Evolutionary conservation across 2,888 invertebrate species (phyloP).

Genomic region (Scaeva pyrastri): DNA sequence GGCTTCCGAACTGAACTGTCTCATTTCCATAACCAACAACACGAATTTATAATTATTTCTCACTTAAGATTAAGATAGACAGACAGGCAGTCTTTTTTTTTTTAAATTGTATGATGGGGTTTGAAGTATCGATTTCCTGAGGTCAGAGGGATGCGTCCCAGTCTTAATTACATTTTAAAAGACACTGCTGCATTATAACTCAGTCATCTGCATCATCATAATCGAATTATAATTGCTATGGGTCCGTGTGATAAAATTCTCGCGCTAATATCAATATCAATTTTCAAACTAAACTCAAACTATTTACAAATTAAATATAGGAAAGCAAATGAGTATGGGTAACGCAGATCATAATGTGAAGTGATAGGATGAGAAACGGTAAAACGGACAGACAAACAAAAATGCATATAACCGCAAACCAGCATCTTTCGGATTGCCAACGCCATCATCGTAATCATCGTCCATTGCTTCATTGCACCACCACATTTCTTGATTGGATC

Average conservation of each 20-base stretch:
- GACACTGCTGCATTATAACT: neutral
- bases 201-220: neutral
- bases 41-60: too few relatives aligned
- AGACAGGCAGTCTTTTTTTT: too few relatives aligned
- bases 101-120: too few relatives aligned
- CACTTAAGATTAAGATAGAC: too few relatives aligned
- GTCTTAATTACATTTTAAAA: too few relatives aligned
- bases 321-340: too few relatives aligned
- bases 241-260: slow-evolving; percentile 38
- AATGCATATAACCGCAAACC: neutral
- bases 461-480: slow-evolving; percentile 5
- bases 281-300: slow-evolving; percentile 59
- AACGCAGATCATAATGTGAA: slow-evolving; percentile 10
- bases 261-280: slow-evolving; percentile 50
- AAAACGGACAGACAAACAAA: neutral
- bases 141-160: too few relatives aligned
- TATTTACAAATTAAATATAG: slow-evolving; percentile 31
- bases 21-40: too few relatives aligned
- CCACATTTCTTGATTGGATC: neutral
- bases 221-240: slow-evolving; percentile 49
- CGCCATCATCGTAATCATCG: neutral
- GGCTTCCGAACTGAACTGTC: too few relatives aligned
- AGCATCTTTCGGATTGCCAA: neutral
- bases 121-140: too few relatives aligned
- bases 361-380: neutral